Conservation (phyloP, 2,797 vertebrate genomes). For the Ciconia nigra region DNA sequence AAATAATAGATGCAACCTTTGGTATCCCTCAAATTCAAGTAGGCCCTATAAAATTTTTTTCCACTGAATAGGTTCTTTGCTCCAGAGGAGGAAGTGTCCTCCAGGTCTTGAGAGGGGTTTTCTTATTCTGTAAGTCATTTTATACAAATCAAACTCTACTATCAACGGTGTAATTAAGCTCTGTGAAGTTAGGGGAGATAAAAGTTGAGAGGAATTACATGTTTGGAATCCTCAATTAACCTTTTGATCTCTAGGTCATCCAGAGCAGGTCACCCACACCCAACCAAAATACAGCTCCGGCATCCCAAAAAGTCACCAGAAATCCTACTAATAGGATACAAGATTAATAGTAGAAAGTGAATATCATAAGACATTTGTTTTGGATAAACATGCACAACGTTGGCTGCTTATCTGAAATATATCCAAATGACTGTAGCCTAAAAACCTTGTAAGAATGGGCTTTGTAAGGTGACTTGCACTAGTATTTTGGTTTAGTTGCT, state of each 20-base stretch:
- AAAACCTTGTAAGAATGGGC: not conserved
- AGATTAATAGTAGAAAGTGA: not conserved
- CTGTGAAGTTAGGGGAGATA: not conserved
- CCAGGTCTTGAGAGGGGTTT: not conserved
- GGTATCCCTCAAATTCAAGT: not conserved
- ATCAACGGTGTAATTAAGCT: not conserved
- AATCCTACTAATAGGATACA: not conserved
- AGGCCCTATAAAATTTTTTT: not conserved
- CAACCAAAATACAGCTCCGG: not conserved
- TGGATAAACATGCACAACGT: not conserved
- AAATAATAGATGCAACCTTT: not conserved
- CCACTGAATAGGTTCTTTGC: not conserved
- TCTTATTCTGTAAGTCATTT: not conserved
- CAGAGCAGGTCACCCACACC: not conserved
- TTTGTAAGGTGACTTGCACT: not conserved
- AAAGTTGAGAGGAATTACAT: not conserved
- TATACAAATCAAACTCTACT: not conserved
- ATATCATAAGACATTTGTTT: not conserved
- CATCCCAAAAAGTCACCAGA: not conserved
- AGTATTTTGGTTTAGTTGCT: not conserved
- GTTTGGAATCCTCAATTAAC: conserved; percentile 10
- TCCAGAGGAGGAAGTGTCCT: not conserved
- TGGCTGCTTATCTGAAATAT: not conserved
- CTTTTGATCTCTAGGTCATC: not conserved
- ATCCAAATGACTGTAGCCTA: not conserved